These are phyloP conservation scores for Lottia scabra DNA, from an alignment of 2,888 invertebrate genomes.

Conservation along the genomic window DNA sequence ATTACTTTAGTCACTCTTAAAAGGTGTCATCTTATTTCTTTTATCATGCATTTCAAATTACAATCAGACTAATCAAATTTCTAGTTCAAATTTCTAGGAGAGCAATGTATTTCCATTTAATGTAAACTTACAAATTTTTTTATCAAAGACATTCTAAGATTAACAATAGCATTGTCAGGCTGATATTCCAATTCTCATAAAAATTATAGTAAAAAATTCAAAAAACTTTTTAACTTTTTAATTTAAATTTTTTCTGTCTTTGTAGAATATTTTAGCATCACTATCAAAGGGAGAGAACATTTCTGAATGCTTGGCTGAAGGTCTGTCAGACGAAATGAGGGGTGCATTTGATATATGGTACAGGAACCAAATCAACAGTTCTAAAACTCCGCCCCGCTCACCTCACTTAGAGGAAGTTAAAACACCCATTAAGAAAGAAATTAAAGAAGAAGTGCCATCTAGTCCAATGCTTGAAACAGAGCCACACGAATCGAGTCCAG, in stretches of 20 bases:
- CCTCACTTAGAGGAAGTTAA: not conserved
- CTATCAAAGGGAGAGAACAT: slow-evolving; percentile 81
- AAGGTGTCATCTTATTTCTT: too few species aligned
- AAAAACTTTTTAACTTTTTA: too few species aligned
- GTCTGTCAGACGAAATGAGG: slow-evolving; percentile 80
- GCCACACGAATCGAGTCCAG: slow-evolving; percentile 13
- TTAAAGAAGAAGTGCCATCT: slow-evolving; percentile 14
- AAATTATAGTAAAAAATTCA: too few species aligned
- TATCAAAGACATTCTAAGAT: too few species aligned
- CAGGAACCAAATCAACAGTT: slow-evolving; percentile 68
- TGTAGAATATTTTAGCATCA: slow-evolving; percentile 76
- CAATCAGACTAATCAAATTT: too few species aligned
- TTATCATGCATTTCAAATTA: too few species aligned
- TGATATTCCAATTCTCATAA: too few species aligned
- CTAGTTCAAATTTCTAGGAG: too few species aligned
- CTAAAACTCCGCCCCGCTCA: slow-evolving; percentile 8
- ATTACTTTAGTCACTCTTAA: too few species aligned
- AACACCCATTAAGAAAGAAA: slow-evolving; percentile 13
- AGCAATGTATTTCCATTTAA: too few species aligned
- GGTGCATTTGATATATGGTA: slow-evolving; percentile 94
- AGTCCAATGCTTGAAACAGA: slow-evolving; percentile 28
- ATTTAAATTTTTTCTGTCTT: slow-evolving; percentile 23
- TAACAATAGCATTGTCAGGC: too few species aligned
- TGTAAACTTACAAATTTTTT: too few species aligned
- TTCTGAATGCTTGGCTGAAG: slow-evolving; percentile 71